Base-by-base conservation (phyloP, 2,797 vertebrate genomes). In the Hoplostethus atlanticus region DNA sequence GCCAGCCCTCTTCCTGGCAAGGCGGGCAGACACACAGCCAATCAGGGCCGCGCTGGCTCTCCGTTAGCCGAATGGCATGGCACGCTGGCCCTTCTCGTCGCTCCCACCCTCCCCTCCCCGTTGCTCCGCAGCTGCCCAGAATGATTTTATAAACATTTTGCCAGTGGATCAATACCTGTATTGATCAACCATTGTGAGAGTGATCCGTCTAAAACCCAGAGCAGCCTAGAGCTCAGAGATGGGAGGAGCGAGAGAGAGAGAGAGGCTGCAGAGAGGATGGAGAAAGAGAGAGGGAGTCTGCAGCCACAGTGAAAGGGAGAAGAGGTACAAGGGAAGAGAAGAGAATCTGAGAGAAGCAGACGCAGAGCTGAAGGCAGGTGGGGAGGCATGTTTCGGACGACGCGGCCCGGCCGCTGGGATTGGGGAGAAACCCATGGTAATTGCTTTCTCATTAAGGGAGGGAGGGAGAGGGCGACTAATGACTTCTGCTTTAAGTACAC, bases 111-210 rank as follows among this genome's bases (percentile, higher is more conserved):
- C 85, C 87, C 77, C 75, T 86, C 76, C 76, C 75, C 30, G 47
- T 87, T 84, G 86, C 91, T 92, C 84, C 80, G 83, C 91, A 86
- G 92, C 93, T 94, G 92, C 94, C 94, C 92, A 89, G 93, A 94
- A 97, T 96, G 97, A 98, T 99, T 98, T 98, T 98, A 97, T 97
- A 98, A 99, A 98, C 98, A 98, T 99, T 99, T 99, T 95, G 94
- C 95, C 97, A 95, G 91, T 95, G 94, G 97, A 99, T 99, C 98
- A 98, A 99, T 99, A 99, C 95, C 94, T 86, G 96, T 99, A 99
- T 99, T 98, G 98, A 99, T 99, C 97, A 98, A 96, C 96, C 98
- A 98, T 99, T 98, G 97, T 97, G 97, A 97, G 97, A 94, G 95
- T 97, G 96, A 96, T 96, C 96, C 94, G 96, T 97, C 94, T 95